Base-by-base conservation (phyloP, 2,113 vertebrate species). In the Chunga burmeisteri region DNA sequence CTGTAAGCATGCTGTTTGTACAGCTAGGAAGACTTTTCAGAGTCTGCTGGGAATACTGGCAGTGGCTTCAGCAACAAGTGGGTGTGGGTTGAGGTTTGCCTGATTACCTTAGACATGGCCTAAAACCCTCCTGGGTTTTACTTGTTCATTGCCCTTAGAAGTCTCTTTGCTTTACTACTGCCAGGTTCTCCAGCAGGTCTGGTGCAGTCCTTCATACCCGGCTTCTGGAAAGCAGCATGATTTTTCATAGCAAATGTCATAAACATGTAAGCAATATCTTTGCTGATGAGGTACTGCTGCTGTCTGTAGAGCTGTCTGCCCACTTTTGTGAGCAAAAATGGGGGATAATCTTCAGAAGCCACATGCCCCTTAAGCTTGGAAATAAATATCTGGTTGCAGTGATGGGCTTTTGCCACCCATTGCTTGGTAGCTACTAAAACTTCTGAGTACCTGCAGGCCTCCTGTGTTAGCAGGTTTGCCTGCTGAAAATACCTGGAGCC, bases 401-500 rank as follows among this genome's bases (percentile, higher is more conserved):
- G 6, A 3, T 29, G 44, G 53, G 16, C 47, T 94, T 94, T 72
- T 90, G 30, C 29, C 46, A 53, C 19, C 12, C 29, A 6, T 18
- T 36, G 36, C 18, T 40, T 50, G 29, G 53, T 32, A 88, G 42
- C 61, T 59, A 44, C 38, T n/a, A 21, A 36, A 78, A 52, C 8
- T 25, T 68, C 2, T 16, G 16, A 44, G 36, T 32, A n/a, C 15
- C 19, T 63, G 27, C 38, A 79, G 47, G 21, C 12, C 21, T 66
- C 5, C 3, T 0, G 0, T 22, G 32, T 50, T 70, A 36, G 38
- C 13, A 29, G 25, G 10, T 34, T 79, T 1, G 1, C 58, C 38
- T 86, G n/a, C 49, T 66, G 34, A n/a, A 42, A 74, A 44, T 36
- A 34, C 26, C 21, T 55, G 40, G 29, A 68, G 59, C 34, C 65